Conservation (phyloP, 2,113 vertebrate species). For the Crypturellus undulatus region DNA sequence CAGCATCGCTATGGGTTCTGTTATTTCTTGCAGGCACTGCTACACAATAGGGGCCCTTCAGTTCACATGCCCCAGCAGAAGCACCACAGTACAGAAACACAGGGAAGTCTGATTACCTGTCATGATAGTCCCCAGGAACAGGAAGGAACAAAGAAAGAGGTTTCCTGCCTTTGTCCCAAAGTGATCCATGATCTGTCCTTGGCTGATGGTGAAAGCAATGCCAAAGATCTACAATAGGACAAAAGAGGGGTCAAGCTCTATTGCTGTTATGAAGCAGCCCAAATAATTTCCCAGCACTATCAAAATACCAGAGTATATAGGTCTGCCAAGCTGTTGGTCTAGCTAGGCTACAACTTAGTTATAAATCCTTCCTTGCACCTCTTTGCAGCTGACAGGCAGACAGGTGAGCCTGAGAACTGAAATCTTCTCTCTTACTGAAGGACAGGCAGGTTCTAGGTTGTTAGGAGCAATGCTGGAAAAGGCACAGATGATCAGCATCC, state of each 20-base stretch:
- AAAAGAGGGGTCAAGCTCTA: neutral
- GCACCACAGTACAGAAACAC: neutral
- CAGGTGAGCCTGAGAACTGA: neutral
- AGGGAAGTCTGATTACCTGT: constrained; percentile 82
- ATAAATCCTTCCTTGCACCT: neutral
- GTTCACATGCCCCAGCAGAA: neutral
- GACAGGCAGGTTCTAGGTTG: neutral
- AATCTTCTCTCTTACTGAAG: neutral
- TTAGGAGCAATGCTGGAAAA: neutral
- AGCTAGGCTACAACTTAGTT: neutral
- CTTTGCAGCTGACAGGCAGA: neutral
- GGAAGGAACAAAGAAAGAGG: constrained; percentile 88
- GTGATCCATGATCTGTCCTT: constrained; percentile 88
- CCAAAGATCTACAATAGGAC: constrained; percentile 88
- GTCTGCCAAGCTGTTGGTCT: neutral
- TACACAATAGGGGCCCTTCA: neutral
- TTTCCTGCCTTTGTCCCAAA: constrained; percentile 87
- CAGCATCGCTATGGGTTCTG: neutral
- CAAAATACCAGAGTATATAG: neutral
- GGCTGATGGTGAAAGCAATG: constrained; percentile 91
- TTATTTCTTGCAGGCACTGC: neutral
- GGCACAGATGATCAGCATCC: neutral
- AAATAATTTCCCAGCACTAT: neutral
- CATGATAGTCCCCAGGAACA: constrained; percentile 84
- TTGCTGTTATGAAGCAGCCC: neutral